phyloP scores from a whole-genome alignment of 2,797 vertebrate species.

The Pampus argenteus region DNA sequence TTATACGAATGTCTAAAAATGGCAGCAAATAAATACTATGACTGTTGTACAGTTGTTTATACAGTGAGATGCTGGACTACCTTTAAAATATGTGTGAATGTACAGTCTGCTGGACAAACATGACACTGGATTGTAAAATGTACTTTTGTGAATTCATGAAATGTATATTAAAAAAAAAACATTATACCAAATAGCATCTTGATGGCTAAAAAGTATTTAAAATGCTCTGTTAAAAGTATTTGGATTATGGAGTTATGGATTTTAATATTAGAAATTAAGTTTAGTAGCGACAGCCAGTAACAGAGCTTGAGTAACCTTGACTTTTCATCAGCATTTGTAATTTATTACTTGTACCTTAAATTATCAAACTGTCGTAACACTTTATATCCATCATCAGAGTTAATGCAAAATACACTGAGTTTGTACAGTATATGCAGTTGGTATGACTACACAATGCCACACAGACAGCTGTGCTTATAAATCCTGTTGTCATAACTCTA shows the following conservation, averaged over 20 bases:
- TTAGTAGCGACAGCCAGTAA: neutral
- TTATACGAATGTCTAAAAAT: constrained; percentile 38
- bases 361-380: neutral
- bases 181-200: constrained; percentile 6
- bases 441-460: neutral
- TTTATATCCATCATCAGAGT: neutral
- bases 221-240: constrained; percentile 3
- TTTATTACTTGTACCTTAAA: neutral
- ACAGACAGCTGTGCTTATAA: neutral
- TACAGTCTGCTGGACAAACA: constrained; percentile 36
- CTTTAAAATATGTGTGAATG: constrained; percentile 49
- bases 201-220: constrained; percentile 19
- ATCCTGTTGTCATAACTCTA: neutral
- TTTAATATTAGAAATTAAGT: neutral
- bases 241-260: neutral
- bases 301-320: neutral
- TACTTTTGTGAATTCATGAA: constrained; percentile 23
- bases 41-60: constrained; percentile 55
- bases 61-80: constrained; percentile 8
- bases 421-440: constrained; percentile 21
- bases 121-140: constrained; percentile 51
- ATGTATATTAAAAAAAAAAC: constrained; percentile 23
- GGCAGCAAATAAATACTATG: constrained; percentile 19
- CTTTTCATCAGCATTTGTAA: constrained; percentile 1
- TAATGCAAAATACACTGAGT: constrained; percentile 20